Conservation (phyloP, 2,113 vertebrate genomes). For the Sturnus vulgaris region DNA sequence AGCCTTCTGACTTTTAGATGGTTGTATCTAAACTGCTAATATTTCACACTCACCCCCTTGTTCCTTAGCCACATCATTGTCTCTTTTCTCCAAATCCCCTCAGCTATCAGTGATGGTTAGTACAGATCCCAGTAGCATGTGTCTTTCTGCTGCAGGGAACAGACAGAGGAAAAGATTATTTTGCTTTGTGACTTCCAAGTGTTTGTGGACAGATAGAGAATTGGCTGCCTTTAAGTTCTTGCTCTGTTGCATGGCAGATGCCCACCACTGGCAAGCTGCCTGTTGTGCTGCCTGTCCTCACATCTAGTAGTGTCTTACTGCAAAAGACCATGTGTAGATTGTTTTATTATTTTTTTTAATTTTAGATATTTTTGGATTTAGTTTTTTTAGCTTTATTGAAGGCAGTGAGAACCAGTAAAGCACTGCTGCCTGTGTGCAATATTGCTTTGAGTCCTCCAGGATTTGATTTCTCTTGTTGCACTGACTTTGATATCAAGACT, state of each 20-base stretch:
- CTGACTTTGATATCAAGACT: neutral
- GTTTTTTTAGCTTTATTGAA: neutral
- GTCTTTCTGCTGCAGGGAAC: neutral
- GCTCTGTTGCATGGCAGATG: rapidly evolving
- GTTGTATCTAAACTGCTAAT: neutral
- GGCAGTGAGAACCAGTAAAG: neutral
- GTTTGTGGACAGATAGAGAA: neutral
- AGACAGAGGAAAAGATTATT: neutral
- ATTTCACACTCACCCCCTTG: neutral
- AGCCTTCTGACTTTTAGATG: neutral
- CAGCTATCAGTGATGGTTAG: neutral
- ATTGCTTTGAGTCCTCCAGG: neutral
- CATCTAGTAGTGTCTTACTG: neutral
- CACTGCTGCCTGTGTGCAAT: neutral
- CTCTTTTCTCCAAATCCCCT: neutral
- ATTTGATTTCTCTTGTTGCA: neutral
- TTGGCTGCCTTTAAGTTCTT: neutral
- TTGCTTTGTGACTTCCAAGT: neutral
- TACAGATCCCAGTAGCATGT: neutral
- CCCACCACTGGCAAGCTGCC: neutral
- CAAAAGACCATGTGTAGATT: neutral
- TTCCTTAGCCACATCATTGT: neutral
- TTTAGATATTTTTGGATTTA: no score
- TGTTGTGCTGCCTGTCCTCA: neutral
- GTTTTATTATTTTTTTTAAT: rapidly evolving